Evolutionary conservation across 2,888 invertebrate genomes (phyloP).

Genomic region (Cantharis lateralis): DNA sequence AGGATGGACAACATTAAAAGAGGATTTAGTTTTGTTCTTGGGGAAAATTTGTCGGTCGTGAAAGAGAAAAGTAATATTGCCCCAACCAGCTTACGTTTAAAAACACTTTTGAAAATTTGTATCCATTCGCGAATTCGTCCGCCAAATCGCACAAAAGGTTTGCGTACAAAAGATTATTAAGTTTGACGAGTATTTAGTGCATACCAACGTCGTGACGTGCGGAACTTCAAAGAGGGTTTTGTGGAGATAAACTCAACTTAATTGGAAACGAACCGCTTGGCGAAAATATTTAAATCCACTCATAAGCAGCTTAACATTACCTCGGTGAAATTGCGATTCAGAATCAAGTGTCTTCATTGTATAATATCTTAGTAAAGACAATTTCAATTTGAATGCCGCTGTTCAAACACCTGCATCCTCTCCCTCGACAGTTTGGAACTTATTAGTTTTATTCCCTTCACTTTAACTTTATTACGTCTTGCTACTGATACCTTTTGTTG

Average conservation of each 20-base stretch:
- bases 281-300: constrained; percentile 40
- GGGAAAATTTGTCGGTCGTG: constrained; percentile 25
- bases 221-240: constrained; percentile 40
- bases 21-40: constrained; percentile 16
- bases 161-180: constrained; percentile 57
- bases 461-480: constrained; percentile 37
- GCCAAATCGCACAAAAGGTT: constrained; percentile 49
- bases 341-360: constrained; percentile 52
- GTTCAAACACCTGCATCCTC: constrained; percentile 43
- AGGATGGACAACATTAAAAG: background rate
- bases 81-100: constrained; percentile 28
- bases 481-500: constrained; percentile 32
- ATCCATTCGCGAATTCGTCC: constrained; percentile 30
- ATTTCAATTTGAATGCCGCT: constrained; percentile 46
- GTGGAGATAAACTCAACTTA: constrained; percentile 42
- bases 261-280: constrained; percentile 46
- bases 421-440: constrained; percentile 34
- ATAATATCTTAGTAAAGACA: constrained; percentile 48
- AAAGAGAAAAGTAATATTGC: constrained; percentile 31
- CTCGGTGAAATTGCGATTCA: constrained; percentile 48
- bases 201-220: constrained; percentile 46
- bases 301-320: constrained; percentile 52
- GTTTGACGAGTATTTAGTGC: constrained; percentile 53
- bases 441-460: constrained; percentile 39
- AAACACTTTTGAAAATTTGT: constrained; percentile 28